phyloP scores from a whole-genome alignment of 2,113 vertebrate genomes.

The Cyprinodon brontotheroides region DNA sequence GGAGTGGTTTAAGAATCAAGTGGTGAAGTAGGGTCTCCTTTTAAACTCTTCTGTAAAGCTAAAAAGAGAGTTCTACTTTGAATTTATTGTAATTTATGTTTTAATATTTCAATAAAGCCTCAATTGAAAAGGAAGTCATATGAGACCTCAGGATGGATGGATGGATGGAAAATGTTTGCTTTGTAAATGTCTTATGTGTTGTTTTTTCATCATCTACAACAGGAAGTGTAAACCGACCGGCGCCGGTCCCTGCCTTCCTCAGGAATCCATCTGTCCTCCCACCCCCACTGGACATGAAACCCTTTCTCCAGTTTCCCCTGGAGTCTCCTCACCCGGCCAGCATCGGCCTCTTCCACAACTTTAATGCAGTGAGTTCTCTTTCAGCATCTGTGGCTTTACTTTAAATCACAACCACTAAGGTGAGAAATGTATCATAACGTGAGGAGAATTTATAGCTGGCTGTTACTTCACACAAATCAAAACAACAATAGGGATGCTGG shows the following conservation, averaged over 20 bases:
- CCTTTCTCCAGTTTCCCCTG: conserved; percentile 78
- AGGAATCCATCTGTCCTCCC: conserved; percentile 72
- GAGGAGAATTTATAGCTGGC: neutral
- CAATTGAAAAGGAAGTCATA: neutral
- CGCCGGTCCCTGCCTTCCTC: conserved; percentile 78
- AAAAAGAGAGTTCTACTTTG: neutral
- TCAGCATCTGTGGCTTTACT: too few relatives aligned
- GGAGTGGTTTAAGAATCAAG: conserved; percentile 10
- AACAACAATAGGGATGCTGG: too few relatives aligned
- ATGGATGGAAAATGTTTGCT: neutral
- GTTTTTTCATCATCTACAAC: conserved; percentile 22
- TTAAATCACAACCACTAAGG: too few relatives aligned
- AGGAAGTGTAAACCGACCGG: conserved; percentile 77
- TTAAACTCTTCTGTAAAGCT: neutral
- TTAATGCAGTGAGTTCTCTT: conserved; percentile 71
- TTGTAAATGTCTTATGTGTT: neutral
- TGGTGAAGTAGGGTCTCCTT: neutral
- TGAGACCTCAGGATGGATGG: too few relatives aligned
- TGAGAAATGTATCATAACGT: too few relatives aligned
- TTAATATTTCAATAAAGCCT: neutral
- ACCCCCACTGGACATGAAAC: conserved; percentile 74
- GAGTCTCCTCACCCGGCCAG: conserved; percentile 67
- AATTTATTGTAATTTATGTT: neutral
- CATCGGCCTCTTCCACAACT: conserved; percentile 78
- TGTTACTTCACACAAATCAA: neutral